These are phyloP conservation scores for Cercopithecus neglectus DNA, from an alignment of 2,797 vertebrate genomes.

Conservation along the genomic window DNA sequence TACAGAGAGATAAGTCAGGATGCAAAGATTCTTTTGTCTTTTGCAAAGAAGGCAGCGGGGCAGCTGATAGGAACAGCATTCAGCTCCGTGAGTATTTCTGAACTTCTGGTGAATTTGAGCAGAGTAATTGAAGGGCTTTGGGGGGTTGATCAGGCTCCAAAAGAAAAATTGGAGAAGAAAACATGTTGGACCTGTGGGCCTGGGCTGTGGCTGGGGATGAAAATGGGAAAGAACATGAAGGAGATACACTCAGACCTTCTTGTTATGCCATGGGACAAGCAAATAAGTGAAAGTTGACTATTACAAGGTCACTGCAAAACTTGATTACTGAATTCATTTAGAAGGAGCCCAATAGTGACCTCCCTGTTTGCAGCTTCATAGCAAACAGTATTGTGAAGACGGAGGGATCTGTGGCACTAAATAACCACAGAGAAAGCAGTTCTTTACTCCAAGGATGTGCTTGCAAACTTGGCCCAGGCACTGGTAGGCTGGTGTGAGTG, in stretches of 20 bases:
- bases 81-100: slow-evolving; percentile 74
- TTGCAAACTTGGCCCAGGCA: not conserved
- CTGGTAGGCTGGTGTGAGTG: not conserved
- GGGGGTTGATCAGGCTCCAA: not conserved
- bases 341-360: not conserved
- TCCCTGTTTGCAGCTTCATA: not conserved
- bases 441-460: not conserved
- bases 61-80: slow-evolving; percentile 67
- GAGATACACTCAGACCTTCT: not conserved
- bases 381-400: slow-evolving; percentile 49
- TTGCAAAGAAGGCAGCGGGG: slow-evolving; percentile 24
- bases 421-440: slow-evolving; percentile 22
- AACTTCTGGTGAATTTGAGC: not conserved
- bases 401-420: not conserved
- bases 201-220: not conserved
- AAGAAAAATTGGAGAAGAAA: not conserved
- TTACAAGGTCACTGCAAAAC: slow-evolving; percentile 38
- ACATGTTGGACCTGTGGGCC: not conserved
- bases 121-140: not conserved
- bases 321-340: slow-evolving; percentile 33
- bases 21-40: slow-evolving; percentile 32
- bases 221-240: not conserved
- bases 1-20: slow-evolving; percentile 71
- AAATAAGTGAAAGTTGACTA: not conserved
- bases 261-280: not conserved